Base-by-base conservation (phyloP, 2,113 vertebrate species). In the Callipepla californica region DNA sequence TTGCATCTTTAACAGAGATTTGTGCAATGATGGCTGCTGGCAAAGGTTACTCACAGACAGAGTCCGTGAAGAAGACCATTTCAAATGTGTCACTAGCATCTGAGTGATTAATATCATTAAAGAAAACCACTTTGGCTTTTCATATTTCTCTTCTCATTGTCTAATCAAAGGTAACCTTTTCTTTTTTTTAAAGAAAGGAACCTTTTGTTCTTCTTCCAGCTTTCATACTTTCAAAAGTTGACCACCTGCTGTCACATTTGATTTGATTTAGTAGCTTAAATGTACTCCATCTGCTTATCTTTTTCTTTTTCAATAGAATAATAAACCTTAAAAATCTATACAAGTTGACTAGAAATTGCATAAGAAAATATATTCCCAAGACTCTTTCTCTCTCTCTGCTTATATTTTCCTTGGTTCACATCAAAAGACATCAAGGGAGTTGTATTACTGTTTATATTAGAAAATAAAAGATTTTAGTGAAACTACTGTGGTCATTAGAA, bases 211-310 rank as follows among this genome's bases (percentile, higher is more conserved):
- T 89, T 84, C 50, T 94, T 95, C 93, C 89, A 96, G 82, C 36
- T 69, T n/a, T 85, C 55, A 63, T 58, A 18, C 23, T 95, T 94
- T 83, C 73, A 80, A 69, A 92, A 84, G 36, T 67, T 0, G 1
- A 72, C 84, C 59, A 90, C 88, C 83, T 94, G 63, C 63, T 91
- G 69, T 44, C 44, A 85, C 51, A 87, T 89, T 92, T 93, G 32
- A 32, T 97, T 95, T 94, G 63, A 94, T 94, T 91, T 94, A 89
- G 47, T 45, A 51, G 62, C 65, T 94, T 74, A 94, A 94, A 94
- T 90, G 70, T 82, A 95, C n/a, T 94, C 66, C 91, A 90, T 68
- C 82, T 88, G 62, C 48, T 81, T 68, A 8, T 77, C 9, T 28
- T 53, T 28, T 63, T 42, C 84, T 92, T 67, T 77, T 36, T 8